Conservation (phyloP, 2,113 vertebrate species). For the Alces alces region DNA sequence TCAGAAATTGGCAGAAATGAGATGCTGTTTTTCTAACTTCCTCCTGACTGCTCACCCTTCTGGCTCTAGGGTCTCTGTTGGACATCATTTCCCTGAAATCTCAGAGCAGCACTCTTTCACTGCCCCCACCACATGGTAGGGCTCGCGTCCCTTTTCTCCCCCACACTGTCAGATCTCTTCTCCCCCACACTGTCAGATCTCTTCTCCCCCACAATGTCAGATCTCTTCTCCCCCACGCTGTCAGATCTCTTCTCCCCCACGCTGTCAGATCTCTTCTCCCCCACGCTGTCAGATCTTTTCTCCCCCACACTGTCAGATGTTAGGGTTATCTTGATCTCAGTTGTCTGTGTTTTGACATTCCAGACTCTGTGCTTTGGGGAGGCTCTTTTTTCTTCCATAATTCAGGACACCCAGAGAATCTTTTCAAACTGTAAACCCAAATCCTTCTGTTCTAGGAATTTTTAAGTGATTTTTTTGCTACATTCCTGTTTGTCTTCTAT, state of each 20-base stretch:
- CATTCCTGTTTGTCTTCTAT: neutral
- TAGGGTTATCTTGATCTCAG: neutral
- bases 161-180: neutral
- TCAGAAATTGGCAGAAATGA: neutral
- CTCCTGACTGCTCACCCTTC: neutral
- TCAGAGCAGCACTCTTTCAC: neutral
- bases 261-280: too few species aligned
- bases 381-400: neutral
- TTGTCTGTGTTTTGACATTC: neutral
- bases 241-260: too few species aligned
- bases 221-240: too few species aligned
- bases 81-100: neutral
- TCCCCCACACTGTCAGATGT: neutral
- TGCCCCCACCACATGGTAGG: fast-evolving
- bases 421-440: neutral
- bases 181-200: too few species aligned
- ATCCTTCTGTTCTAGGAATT: neutral
- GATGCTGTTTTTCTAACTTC: neutral
- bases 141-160: neutral
- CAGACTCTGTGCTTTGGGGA: neutral
- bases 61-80: neutral
- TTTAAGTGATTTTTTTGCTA: neutral
- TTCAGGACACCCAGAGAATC: neutral
- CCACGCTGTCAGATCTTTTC: too few species aligned
- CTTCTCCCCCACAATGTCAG: too few species aligned